Evolutionary conservation across 2,797 vertebrate genomes (phyloP).

Genomic region (Atherinosoma microstoma): DNA sequence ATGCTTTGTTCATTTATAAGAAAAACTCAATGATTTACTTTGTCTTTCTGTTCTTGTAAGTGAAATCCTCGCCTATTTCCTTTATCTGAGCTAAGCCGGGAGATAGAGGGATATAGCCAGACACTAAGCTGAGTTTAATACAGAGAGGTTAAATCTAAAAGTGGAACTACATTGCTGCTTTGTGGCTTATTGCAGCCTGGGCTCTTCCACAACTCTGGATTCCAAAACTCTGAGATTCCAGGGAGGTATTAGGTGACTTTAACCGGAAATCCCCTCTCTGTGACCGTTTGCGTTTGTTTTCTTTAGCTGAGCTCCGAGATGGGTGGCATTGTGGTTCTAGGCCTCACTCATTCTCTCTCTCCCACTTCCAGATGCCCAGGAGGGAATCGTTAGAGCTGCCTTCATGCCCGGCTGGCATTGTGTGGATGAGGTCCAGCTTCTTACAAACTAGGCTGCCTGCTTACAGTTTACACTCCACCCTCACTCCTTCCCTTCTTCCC

Average conservation of each 20-base stretch:
- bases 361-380: constrained; percentile 78
- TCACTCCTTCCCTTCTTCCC: constrained; percentile 33
- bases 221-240: constrained; percentile 77
- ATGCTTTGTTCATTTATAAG: constrained; percentile 53
- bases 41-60: constrained; percentile 60
- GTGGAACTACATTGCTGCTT: constrained; percentile 60
- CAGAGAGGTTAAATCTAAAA: constrained; percentile 59
- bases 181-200: constrained; percentile 57
- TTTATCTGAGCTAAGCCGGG: constrained; percentile 48
- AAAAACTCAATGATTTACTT: constrained; percentile 53
- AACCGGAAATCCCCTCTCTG: constrained; percentile 81
- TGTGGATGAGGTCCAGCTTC: constrained; percentile 72
- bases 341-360: constrained; percentile 69
- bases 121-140: constrained; percentile 62
- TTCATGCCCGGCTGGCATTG: constrained; percentile 78
- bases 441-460: constrained; percentile 71
- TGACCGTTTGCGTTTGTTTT: constrained; percentile 78
- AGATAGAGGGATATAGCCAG: constrained; percentile 26
- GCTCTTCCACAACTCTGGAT: constrained; percentile 60
- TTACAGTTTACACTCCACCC: constrained; percentile 72
- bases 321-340: constrained; percentile 78
- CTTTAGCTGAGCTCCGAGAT: constrained; percentile 75
- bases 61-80: constrained; percentile 59
- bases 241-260: constrained; percentile 76
- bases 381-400: constrained; percentile 72